A percentile compares a stretch with the other conserved stretches of the same genome.
Evolutionary conservation across 2,113 vertebrate genomes (phyloP).

Genomic region (Aepyceros melampus): DNA sequence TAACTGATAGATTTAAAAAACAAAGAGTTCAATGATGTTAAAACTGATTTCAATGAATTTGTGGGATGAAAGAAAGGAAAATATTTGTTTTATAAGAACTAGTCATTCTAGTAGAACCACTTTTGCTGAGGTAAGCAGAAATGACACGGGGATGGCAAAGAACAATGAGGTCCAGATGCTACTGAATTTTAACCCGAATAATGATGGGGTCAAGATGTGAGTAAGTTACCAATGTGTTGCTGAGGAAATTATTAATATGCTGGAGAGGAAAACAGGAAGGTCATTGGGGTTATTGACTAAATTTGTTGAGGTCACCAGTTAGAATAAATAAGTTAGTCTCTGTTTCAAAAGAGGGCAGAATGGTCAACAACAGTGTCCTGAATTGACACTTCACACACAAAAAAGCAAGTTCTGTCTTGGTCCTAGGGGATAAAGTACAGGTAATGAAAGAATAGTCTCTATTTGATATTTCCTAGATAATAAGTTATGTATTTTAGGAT

Average conservation of each 20-base stretch:
- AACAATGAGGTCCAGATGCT: not conserved
- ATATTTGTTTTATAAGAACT: not conserved
- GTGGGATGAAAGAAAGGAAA: not conserved
- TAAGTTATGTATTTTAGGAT: not conserved
- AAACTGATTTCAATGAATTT: not conserved
- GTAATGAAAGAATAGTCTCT: not conserved
- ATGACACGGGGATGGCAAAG: not conserved
- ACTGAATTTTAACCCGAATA: not conserved
- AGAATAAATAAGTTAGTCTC: not conserved
- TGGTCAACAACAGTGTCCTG: not conserved
- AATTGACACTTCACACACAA: not conserved
- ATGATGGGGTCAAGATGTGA: not conserved
- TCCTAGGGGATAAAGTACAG: not conserved
- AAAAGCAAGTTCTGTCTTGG: not conserved
- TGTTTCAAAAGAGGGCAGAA: not conserved
- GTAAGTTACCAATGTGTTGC: not conserved
- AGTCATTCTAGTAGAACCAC: not conserved
- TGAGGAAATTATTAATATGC: not conserved
- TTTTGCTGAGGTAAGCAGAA: not conserved
- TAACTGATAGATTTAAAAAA: not conserved
- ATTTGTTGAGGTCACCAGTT: not conserved
- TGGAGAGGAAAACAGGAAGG: not conserved
- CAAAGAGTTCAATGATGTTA: not conserved
- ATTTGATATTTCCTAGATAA: not conserved
- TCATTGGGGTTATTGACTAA: not conserved